Conservation (phyloP, 2,113 vertebrate genomes). For the Hippopotamus amphibius region DNA sequence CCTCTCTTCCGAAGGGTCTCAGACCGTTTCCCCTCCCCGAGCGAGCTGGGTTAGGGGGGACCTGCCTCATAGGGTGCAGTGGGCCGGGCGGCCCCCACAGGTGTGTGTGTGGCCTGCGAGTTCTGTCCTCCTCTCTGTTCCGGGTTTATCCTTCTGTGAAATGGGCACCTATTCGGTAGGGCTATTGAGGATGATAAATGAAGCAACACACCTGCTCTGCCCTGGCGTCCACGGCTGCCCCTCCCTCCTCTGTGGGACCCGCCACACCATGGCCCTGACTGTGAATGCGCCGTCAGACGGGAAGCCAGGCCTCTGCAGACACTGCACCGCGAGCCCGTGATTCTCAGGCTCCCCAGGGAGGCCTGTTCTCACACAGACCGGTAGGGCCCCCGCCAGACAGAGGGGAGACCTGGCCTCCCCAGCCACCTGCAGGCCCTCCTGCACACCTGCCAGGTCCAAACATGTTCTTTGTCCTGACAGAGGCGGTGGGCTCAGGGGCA, state of each 20-base stretch:
- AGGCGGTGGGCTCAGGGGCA: no score
- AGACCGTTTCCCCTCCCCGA: rapidly evolving
- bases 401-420: no score
- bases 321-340: rapidly evolving
- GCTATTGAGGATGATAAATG: not conserved
- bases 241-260: rapidly evolving
- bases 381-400: no score
- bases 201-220: rapidly evolving
- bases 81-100: not conserved
- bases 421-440: no score
- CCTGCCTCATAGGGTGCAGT: rapidly evolving
- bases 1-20: not conserved
- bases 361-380: no score
- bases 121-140: not conserved
- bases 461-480: no score
- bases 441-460: no score
- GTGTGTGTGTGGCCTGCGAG: not conserved
- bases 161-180: not conserved
- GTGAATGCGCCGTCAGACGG: rapidly evolving
- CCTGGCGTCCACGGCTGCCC: not conserved
- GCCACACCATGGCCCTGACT: rapidly evolving
- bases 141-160: no score
- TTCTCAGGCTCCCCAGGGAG: no score
- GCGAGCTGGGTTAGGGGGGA: not conserved
- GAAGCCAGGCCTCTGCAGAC: no score